Evolutionary conservation across 2,113 vertebrate species (phyloP).

Genomic region (Brevimyrus niger): DNA sequence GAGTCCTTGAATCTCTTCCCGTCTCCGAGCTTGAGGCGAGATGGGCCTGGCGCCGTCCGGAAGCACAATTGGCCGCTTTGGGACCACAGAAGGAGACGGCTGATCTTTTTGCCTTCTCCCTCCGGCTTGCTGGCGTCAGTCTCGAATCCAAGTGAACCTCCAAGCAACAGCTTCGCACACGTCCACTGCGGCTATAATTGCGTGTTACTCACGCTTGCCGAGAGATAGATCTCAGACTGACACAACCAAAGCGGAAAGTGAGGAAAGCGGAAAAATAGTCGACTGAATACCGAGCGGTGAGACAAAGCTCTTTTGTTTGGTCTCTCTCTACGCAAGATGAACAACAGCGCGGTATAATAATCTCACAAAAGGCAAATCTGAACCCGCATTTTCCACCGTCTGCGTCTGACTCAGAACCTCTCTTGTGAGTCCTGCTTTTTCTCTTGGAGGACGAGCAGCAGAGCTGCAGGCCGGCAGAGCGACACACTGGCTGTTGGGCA

Average conservation of each 20-base stretch:
- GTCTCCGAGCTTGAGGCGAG: background rate
- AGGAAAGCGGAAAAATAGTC: background rate
- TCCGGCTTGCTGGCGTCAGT: background rate
- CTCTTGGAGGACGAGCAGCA: background rate
- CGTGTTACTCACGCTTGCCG: background rate
- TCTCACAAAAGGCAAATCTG: background rate
- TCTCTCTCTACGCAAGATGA: background rate
- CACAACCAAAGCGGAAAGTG: background rate
- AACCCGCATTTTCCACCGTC: background rate
- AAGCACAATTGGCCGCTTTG: background rate
- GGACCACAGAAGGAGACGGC: background rate
- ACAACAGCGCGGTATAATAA: background rate
- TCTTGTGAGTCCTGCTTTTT: background rate
- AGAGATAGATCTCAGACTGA: background rate
- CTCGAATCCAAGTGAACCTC: background rate
- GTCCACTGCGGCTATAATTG: background rate
- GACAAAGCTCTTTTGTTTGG: constrained; percentile 3
- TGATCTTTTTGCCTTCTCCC: background rate
- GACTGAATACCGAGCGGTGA: background rate
- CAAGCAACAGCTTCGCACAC: no score
- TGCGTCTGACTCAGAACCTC: background rate
- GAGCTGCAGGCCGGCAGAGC: background rate
- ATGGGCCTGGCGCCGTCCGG: background rate
- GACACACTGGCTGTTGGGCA: background rate
- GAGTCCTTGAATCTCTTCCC: constrained; percentile 13